Evolutionary conservation across 1,140 invertebrate species (phyloP).

Genomic region (Macrobrachium nipponense): DNA sequence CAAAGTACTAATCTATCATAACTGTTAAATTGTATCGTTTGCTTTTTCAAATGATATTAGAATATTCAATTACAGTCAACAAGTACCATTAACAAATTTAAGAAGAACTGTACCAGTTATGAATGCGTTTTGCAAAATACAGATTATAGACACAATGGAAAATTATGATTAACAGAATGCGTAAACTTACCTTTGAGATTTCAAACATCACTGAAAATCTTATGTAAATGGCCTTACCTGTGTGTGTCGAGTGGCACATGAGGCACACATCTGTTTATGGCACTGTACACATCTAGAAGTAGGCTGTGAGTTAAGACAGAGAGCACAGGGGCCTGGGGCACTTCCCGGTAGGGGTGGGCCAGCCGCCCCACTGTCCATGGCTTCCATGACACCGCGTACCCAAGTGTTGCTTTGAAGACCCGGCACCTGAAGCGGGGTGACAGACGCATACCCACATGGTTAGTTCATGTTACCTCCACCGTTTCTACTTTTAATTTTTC

Average conservation of each 20-base stretch:
- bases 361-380: constrained; percentile 22
- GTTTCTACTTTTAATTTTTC: background rate
- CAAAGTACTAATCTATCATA: too few species aligned
- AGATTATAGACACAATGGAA: too few species aligned
- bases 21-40: too few species aligned
- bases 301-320: background rate
- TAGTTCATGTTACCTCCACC: background rate
- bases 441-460: background rate
- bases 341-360: background rate
- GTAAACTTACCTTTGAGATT: too few species aligned
- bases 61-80: too few species aligned
- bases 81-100: too few species aligned
- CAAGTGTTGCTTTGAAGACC: constrained; percentile 61
- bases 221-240: constrained; percentile 31
- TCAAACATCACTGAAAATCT: background rate
- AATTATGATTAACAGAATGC: too few species aligned
- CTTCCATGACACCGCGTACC: constrained; percentile 52
- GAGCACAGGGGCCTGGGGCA: background rate
- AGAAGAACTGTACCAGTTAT: too few species aligned
- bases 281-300: constrained; percentile 36
- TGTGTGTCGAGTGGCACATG: constrained; percentile 34
- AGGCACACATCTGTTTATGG: constrained; percentile 19
- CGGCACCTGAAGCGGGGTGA: constrained; percentile 39
- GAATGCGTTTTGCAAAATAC: too few species aligned
- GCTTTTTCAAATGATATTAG: too few species aligned